These are phyloP conservation scores for Phengaris alcon DNA, from an alignment of 2,888 invertebrate genomes.

Conservation along the genomic window DNA sequence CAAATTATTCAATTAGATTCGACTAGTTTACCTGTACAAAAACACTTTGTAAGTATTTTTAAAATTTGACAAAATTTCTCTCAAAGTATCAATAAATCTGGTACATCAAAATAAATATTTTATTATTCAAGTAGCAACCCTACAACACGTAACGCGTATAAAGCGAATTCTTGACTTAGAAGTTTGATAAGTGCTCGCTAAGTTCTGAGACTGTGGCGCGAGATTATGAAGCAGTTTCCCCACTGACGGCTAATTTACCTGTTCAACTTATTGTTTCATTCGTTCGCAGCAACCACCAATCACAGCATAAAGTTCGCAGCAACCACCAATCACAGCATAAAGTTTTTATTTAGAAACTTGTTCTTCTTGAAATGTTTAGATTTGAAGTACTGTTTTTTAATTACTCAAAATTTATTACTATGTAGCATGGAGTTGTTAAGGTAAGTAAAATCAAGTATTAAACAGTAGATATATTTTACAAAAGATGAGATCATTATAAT, in stretches of 20 bases:
- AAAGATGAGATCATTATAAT: too few relatives aligned
- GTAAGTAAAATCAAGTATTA: not conserved
- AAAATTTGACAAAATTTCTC: not conserved
- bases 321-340: slow-evolving; percentile 4
- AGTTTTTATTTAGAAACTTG: slow-evolving; percentile 6
- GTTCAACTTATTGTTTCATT: slow-evolving; percentile 34
- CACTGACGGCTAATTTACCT: slow-evolving; percentile 33
- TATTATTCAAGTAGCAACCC: not conserved
- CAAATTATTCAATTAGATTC: not conserved
- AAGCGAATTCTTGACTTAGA: slow-evolving; percentile 37
- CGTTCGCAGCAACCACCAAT: slow-evolving; percentile 25
- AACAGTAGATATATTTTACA: too few relatives aligned
- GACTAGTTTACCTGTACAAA: not conserved
- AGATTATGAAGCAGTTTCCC: slow-evolving; percentile 39
- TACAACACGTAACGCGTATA: slow-evolving; percentile 25
- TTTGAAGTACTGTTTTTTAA: not conserved
- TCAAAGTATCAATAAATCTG: not conserved
- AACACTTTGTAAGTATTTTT: not conserved
- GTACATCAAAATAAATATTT: too few relatives aligned
- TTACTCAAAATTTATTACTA: not conserved
- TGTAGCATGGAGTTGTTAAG: not conserved
- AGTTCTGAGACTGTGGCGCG: slow-evolving; percentile 38
- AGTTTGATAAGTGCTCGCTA: slow-evolving; percentile 40
- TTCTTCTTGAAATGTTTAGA: not conserved
- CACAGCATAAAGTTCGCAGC: not conserved